Percentiles rank a stretch among this genome's conserved stretches.
phyloP scores from a whole-genome alignment of 2,888 invertebrate genomes.

The Eucera pruinosa region DNA sequence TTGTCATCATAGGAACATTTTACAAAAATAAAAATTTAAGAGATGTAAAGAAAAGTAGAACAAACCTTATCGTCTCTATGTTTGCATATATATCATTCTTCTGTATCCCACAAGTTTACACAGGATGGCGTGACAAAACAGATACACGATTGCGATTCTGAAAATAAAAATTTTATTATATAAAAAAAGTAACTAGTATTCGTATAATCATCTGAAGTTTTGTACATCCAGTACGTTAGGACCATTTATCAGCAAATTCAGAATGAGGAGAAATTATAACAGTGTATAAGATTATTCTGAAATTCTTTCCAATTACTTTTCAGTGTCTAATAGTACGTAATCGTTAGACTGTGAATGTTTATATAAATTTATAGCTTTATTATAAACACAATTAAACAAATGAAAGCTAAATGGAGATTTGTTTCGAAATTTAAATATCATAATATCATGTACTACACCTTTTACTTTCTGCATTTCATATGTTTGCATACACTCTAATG shows the following conservation, averaged over 20 bases:
- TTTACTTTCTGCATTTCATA: no score
- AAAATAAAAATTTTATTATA: constrained; percentile 25
- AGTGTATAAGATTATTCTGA: neutral
- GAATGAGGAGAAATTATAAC: constrained; percentile 22
- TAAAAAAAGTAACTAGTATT: neutral
- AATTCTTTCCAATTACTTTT: neutral
- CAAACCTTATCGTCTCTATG: constrained; percentile 16
- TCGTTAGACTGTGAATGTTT: no score
- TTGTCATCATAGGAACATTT: constrained; percentile 21
- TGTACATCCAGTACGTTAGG: neutral
- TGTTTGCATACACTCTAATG: no score
- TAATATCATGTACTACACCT: no score
- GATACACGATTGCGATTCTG: constrained; percentile 22
- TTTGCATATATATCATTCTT: neutral
- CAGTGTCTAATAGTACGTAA: neutral
- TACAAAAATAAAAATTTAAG: neutral
- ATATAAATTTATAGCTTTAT: no score
- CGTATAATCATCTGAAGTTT: neutral
- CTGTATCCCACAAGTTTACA: neutral
- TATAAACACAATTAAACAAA: no score
- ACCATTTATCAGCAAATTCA: constrained; percentile 19
- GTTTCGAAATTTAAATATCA: no score
- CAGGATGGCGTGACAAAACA: neutral
- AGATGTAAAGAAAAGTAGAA: neutral
- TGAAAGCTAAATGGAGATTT: no score